Evolutionary conservation across 1,140 invertebrate genomes (phyloP).

Genomic region (Ganaspis sp.): DNA sequence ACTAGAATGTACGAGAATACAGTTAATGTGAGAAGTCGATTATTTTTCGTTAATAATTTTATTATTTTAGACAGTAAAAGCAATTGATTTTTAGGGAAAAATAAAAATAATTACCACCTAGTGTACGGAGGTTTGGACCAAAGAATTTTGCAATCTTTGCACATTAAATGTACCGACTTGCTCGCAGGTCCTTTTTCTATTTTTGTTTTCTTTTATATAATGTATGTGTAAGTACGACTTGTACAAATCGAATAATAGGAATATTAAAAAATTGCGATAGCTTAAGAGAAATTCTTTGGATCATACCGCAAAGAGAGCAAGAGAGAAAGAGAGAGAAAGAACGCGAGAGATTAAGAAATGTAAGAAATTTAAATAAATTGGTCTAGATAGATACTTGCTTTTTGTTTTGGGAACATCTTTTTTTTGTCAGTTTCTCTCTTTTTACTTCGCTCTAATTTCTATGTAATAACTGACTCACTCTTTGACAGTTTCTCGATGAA

Average conservation of each 20-base stretch:
- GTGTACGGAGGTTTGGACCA: constrained; percentile 56
- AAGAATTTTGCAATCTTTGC: constrained; percentile 57
- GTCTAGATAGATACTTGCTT: constrained; percentile 5
- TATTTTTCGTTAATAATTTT: constrained; percentile 57
- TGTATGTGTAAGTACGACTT: constrained; percentile 41
- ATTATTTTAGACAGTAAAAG: constrained; percentile 36
- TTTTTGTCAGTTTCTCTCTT: constrained; percentile 11
- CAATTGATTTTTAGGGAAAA: constrained; percentile 4
- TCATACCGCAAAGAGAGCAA: constrained; percentile 53
- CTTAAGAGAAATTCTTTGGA: constrained; percentile 67
- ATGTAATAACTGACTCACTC: constrained; percentile 61
- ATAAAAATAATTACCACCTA: constrained; percentile 16
- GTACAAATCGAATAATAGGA: constrained; percentile 21
- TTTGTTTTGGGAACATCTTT: constrained; percentile 22
- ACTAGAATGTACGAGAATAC: constrained; percentile 63
- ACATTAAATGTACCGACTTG: constrained; percentile 34
- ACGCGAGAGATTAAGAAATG: constrained; percentile 32
- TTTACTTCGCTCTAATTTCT: constrained; percentile 36
- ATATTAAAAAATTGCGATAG: constrained; percentile 46
- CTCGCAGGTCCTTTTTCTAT: constrained; percentile 42
- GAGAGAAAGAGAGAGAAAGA: constrained; percentile 48
- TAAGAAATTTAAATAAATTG: constrained; percentile 49
- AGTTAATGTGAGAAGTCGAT: constrained; percentile 57
- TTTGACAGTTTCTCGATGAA: constrained; percentile 67
- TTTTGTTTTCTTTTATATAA: constrained; percentile 40